Evolutionary conservation across 2,797 vertebrate genomes (phyloP).

Genomic region (Pogoniulus pusillus): DNA sequence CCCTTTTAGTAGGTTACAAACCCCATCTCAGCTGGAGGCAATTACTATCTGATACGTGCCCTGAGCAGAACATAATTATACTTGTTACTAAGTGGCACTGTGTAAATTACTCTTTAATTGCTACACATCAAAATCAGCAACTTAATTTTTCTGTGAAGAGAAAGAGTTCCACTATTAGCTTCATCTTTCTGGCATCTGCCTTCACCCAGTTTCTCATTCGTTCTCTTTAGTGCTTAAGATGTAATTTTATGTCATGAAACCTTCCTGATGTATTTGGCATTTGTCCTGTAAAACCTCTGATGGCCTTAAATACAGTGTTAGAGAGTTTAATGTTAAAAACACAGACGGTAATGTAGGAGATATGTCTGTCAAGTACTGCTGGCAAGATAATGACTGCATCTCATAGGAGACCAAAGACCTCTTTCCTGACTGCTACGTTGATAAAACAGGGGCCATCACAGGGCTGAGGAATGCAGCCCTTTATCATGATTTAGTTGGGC

Average conservation of each 20-base stretch:
- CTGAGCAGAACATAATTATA: constrained; percentile 59
- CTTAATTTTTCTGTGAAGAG: constrained; percentile 43
- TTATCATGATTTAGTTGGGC: background rate
- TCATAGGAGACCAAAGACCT: background rate
- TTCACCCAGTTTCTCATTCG: background rate
- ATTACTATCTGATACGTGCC: constrained; percentile 56
- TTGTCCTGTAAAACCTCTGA: constrained; percentile 6
- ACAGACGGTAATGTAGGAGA: background rate
- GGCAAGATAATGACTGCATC: background rate
- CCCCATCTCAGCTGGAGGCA: constrained; percentile 56
- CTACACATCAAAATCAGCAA: constrained; percentile 37
- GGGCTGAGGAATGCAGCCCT: background rate
- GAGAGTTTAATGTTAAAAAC: constrained; percentile 2
- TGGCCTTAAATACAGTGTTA: background rate
- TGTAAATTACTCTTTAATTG: constrained; percentile 68
- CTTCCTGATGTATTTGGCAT: background rate
- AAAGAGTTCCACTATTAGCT: constrained; percentile 18
- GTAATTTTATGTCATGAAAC: constrained; percentile 21
- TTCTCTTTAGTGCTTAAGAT: background rate
- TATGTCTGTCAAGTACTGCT: background rate
- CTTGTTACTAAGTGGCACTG: constrained; percentile 58
- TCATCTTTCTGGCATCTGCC: background rate
- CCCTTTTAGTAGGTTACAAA: constrained; percentile 13
- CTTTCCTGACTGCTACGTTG: background rate
- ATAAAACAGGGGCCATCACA: background rate